Conservation (phyloP, 2,113 vertebrate species). For the Perccottus glenii region DNA sequence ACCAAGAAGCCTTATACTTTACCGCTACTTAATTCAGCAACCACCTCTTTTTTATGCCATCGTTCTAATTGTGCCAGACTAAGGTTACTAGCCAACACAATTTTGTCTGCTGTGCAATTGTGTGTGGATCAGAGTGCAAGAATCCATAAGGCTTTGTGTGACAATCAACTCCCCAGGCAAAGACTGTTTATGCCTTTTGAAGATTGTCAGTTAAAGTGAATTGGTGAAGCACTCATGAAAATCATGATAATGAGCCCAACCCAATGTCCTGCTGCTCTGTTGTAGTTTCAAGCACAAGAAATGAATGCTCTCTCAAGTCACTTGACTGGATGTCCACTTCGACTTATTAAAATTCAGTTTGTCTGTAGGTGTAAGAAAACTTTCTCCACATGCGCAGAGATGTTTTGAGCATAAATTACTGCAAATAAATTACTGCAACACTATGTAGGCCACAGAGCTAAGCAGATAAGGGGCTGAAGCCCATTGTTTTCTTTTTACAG, state of each 20-base stretch:
- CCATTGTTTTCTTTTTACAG: slow-evolving; percentile 65
- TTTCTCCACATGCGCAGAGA: slow-evolving; percentile 61
- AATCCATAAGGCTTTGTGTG: slow-evolving; percentile 44
- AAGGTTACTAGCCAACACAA: slow-evolving; percentile 56
- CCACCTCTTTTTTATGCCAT: slow-evolving; percentile 27
- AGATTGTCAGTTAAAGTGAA: slow-evolving; percentile 51
- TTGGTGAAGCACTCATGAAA: slow-evolving; percentile 29
- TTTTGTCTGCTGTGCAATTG: slow-evolving; percentile 19
- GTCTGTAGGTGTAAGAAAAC: slow-evolving; percentile 64
- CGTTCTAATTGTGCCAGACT: slow-evolving; percentile 61
- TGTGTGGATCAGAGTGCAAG: slow-evolving; percentile 27
- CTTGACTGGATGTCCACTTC: slow-evolving; percentile 36
- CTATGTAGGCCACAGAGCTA: slow-evolving; percentile 55
- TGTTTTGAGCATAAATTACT: slow-evolving; percentile 48
- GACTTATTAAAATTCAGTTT: slow-evolving; percentile 47
- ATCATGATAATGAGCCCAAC: slow-evolving; percentile 41
- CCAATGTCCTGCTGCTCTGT: slow-evolving; percentile 53
- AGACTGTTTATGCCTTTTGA: slow-evolving; percentile 43
- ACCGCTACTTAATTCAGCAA: slow-evolving; percentile 41
- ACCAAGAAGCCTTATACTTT: slow-evolving; percentile 69
- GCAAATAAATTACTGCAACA: slow-evolving; percentile 37
- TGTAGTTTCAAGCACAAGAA: slow-evolving; percentile 69
- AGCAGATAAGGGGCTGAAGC: slow-evolving; percentile 62
- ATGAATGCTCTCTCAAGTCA: slow-evolving; percentile 35
- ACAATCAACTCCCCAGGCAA: slow-evolving; percentile 63